Evolutionary conservation across 2,113 vertebrate species (phyloP), one percentile per base, ranked within the genome.

Genomic region (Salvelinus alpinus): DNA sequence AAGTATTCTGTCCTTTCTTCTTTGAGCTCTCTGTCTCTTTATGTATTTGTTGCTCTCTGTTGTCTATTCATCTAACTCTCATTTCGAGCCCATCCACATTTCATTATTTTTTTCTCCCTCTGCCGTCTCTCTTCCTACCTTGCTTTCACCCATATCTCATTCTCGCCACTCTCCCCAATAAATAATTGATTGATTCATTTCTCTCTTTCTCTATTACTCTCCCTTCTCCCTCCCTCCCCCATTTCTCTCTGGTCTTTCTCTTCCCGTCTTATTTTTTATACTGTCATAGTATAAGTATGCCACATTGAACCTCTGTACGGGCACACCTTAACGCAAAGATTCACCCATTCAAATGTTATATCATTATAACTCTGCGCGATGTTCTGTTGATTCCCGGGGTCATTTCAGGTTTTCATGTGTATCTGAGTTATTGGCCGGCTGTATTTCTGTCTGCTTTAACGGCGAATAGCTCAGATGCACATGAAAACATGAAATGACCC

Each of bases 101-200:
- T 13, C 57, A 1, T n/a, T 7, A 16, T 34, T 29, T 67, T 6
- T 5, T 14, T 8, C 3, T 24, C 31, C 24, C 66, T 68, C 66
- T 44, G 9, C 31, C 3, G 6, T 68, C n/a, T 38, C 34, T 57
- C 54, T 20, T 5, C 18, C 20, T 22, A 18, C 5, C 29, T 31
- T 31, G 25, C 16, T 68, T 29, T 27, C 31, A 11, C 12, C 64
- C 31, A 9, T 20, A 20, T 16, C 66, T 34, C 66, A 57, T 59
- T 57, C n/a, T 51, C n/a, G 20, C 54, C 20, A 6, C 38, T 44
- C 14, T 51, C 24, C 29, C 64, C 71, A 76, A 75, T 64, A 44
- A 67, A 51, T 79, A 70, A 76, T 62, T 84, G 72, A 76, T 85
- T 75, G 64, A 71, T 71, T 75, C 59, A 22, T 62, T 22, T 16